Percentiles rank a stretch among this genome's conserved stretches.
Conservation (phyloP, 2,797 vertebrate species). For the Diplodus sargus region DNA sequence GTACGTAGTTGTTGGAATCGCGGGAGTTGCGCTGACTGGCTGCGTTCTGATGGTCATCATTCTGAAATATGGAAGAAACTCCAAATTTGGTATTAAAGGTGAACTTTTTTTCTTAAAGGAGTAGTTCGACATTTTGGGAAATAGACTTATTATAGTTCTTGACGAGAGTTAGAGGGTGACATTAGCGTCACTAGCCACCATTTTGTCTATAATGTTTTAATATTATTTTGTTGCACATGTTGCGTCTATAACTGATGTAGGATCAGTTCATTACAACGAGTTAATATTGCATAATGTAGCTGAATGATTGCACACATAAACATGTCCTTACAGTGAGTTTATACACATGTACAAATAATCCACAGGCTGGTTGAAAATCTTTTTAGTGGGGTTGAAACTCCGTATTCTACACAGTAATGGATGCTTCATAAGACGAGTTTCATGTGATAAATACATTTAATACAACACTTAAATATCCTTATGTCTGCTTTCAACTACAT, state of each 20-base stretch:
- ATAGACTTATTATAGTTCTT: background rate
- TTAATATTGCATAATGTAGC: too few species aligned
- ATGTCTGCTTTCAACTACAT: background rate
- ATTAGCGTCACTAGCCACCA: too few species aligned
- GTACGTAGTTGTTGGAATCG: constrained; percentile 95
- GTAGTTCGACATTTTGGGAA: background rate
- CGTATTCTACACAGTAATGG: background rate
- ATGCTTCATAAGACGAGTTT: background rate
- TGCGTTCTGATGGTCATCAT: constrained; percentile 95
- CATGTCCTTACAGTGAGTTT: too few species aligned
- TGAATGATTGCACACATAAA: too few species aligned
- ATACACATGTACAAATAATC: too few species aligned
- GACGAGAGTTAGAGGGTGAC: background rate
- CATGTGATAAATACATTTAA: background rate
- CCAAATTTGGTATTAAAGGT: constrained; percentile 99
- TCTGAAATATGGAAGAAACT: constrained; percentile 96
- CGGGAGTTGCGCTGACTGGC: constrained; percentile 93
- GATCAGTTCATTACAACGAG: background rate
- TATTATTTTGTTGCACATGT: too few species aligned
- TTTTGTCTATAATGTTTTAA: too few species aligned
- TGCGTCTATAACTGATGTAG: background rate
- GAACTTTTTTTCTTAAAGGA: constrained; percentile 62
- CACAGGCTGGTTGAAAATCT: too few species aligned
- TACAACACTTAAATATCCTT: background rate
- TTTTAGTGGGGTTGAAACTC: background rate